Conservation (phyloP, 2,888 invertebrate species). For the Colletes collaris region DNA sequence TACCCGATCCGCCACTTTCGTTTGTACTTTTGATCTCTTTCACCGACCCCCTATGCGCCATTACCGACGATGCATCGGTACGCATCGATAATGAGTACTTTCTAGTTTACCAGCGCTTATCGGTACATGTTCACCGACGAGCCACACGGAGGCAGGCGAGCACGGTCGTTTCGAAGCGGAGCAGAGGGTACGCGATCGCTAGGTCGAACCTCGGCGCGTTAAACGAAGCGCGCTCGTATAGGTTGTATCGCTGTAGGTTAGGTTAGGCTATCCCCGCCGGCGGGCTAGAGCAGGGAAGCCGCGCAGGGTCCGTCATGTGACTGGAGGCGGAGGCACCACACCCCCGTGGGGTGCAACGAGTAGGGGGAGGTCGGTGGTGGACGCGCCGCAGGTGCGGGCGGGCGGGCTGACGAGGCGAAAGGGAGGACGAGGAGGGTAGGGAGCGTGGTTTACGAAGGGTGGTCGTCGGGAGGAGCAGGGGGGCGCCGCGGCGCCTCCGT, state of each 20-base stretch:
- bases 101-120: too few relatives aligned
- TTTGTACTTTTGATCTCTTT: conserved; percentile 28
- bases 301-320: conserved; percentile 75
- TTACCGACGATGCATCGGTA: too few relatives aligned
- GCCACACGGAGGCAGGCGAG: too few relatives aligned
- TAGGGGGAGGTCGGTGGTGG: conserved; percentile 53
- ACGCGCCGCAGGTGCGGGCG: conserved; percentile 62
- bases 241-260: conserved; percentile 42
- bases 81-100: too few relatives aligned
- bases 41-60: not conserved
- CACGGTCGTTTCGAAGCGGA: not conserved
- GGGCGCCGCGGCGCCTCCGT: conserved; percentile 78
- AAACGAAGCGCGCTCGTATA: conserved; percentile 48
- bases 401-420: conserved; percentile 51
- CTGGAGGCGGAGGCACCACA: conserved; percentile 82
- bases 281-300: conserved; percentile 57
- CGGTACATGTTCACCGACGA: too few relatives aligned
- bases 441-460: conserved; percentile 56
- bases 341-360: conserved; percentile 65
- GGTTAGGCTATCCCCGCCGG: conserved; percentile 58
- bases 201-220: conserved; percentile 30
- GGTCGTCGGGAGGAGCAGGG: conserved; percentile 59
- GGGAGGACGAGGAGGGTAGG: conserved; percentile 42
- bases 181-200: conserved; percentile 1
- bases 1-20: conserved; percentile 12